Evolutionary conservation across 2,888 invertebrate genomes (phyloP).

Genomic region (Sipha maydis): DNA sequence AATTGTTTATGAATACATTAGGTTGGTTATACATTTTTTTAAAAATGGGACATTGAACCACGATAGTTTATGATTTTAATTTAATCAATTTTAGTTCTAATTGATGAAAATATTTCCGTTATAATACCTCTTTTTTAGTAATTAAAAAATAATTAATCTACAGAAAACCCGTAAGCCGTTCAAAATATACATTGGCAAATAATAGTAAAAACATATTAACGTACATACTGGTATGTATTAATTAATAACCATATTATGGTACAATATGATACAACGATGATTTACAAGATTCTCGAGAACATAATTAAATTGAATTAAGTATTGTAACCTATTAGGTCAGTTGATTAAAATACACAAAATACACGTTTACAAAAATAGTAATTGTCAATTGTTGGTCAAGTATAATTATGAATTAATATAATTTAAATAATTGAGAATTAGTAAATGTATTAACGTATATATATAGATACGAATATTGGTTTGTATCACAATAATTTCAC

Average conservation of each 20-base stretch:
- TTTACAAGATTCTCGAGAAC: neutral
- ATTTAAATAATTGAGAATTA: neutral
- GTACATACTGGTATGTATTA: neutral
- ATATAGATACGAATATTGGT: neutral
- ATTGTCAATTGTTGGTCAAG: neutral
- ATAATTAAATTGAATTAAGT: neutral
- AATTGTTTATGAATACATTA: neutral
- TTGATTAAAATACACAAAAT: too few species aligned
- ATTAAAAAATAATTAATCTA: slow-evolving; percentile 43
- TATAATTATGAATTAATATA: neutral
- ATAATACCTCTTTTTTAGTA: slow-evolving; percentile 20
- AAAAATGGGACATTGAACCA: slow-evolving; percentile 28
- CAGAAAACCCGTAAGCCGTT: slow-evolving; percentile 31
- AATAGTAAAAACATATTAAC: slow-evolving; percentile 5
- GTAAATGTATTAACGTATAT: neutral
- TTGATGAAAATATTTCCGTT: slow-evolving; percentile 49
- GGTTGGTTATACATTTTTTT: neutral
- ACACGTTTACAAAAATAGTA: neutral
- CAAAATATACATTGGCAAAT: slow-evolving; percentile 1
- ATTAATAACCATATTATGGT: neutral
- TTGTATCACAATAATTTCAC: neutral
- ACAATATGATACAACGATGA: neutral
- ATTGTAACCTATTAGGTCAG: neutral
- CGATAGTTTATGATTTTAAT: slow-evolving; percentile 41
- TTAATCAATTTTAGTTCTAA: slow-evolving; percentile 27